These are phyloP conservation scores for Xyrichtys novacula DNA, from an alignment of 2,797 vertebrate species.

Conservation along the genomic window DNA sequence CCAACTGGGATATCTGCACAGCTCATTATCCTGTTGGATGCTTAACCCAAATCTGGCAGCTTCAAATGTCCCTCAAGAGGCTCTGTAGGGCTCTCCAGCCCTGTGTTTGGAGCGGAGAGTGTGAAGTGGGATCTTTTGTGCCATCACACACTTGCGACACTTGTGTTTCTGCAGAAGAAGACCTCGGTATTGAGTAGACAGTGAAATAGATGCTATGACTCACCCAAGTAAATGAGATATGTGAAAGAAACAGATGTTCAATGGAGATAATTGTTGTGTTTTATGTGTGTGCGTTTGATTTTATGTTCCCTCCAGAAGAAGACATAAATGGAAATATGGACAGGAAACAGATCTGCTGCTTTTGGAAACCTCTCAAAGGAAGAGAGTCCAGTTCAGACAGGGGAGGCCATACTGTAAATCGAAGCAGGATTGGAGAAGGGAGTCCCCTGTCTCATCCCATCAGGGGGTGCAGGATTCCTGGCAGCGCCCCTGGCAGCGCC, in stretches of 20 bases:
- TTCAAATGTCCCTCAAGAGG: constrained; percentile 52
- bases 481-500: constrained; percentile 63
- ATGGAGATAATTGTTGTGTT: constrained; percentile 25
- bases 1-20: constrained; percentile 41
- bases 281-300: constrained; percentile 32
- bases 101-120: constrained; percentile 21
- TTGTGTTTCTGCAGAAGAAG: constrained; percentile 41
- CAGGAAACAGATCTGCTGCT: constrained; percentile 3
- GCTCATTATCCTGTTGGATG: constrained; percentile 53
- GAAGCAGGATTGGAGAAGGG: constrained; percentile 52
- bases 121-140: constrained; percentile 53
- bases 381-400: constrained; percentile 30
- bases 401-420: constrained; percentile 69
- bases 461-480: constrained; percentile 70
- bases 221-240: constrained; percentile 38
- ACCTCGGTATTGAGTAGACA: constrained; percentile 26
- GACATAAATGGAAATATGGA: constrained; percentile 27
- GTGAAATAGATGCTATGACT: constrained; percentile 47
- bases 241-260: constrained; percentile 63
- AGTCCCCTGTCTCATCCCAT: constrained; percentile 61
- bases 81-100: constrained; percentile 50
- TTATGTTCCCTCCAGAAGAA: constrained; percentile 44
- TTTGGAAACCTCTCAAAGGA: constrained; percentile 23
- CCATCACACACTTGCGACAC: constrained; percentile 33
- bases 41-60: constrained; percentile 48